Evolutionary conservation across 2,113 vertebrate genomes (phyloP).

Genomic region (Gambusia holbrooki): DNA sequence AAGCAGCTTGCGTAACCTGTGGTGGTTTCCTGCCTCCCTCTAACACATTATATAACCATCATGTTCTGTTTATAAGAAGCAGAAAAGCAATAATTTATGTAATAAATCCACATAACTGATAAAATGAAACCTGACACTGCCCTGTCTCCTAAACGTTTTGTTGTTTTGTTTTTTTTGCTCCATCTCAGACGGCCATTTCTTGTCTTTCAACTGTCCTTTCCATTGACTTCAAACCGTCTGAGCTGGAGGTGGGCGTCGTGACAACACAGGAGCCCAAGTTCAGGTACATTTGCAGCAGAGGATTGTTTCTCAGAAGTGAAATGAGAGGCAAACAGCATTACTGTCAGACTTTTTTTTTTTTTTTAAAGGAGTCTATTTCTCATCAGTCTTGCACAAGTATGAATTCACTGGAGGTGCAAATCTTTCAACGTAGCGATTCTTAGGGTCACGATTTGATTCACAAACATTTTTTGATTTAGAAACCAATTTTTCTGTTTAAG

Average conservation of each 20-base stretch:
- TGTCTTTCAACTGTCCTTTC: conserved; percentile 95
- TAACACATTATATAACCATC: background rate
- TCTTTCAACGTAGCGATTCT: too few relatives aligned
- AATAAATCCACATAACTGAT: background rate
- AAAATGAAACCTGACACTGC: background rate
- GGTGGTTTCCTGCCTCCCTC: conserved; percentile 9
- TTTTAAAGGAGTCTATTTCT: too few relatives aligned
- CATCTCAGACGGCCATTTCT: conserved; percentile 90
- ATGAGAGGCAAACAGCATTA: too few relatives aligned
- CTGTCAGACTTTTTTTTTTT: too few relatives aligned
- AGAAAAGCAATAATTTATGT: background rate
- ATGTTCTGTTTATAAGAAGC: background rate
- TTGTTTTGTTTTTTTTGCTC: too few relatives aligned
- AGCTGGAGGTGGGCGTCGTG: conserved; percentile 94
- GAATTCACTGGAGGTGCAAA: too few relatives aligned
- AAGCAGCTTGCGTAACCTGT: background rate
- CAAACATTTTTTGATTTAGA: too few relatives aligned
- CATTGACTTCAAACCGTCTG: conserved; percentile 97
- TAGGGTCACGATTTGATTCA: too few relatives aligned
- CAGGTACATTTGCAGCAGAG: conserved; percentile 71
- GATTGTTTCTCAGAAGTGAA: background rate
- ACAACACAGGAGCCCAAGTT: conserved; percentile 93
- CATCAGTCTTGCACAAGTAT: too few relatives aligned
- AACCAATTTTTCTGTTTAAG: too few relatives aligned
- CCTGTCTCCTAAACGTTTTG: too few relatives aligned